Evolutionary conservation across 2,113 vertebrate genomes (phyloP), one percentile per base, ranked within the genome.

Genomic region (Campylorhamphus procurvoides): DNA sequence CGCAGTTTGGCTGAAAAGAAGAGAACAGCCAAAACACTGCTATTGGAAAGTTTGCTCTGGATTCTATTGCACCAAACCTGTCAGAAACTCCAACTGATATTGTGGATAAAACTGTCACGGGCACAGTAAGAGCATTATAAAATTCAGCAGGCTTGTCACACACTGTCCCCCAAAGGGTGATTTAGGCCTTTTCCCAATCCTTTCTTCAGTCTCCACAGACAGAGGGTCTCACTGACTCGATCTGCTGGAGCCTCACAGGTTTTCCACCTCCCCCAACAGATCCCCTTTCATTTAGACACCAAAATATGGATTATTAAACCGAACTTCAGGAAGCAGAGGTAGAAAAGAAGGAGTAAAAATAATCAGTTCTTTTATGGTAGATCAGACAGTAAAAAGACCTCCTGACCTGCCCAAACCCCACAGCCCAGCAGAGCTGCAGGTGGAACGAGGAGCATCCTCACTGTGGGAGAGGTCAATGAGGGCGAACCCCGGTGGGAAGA

Each of bases 401-500:
- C 27, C 2, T 1, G 3, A 55, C 35, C 25, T 63, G 24, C 67
- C 55, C n/a, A 47, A 23, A 10, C 24, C 5, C 73, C 67, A 2
- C 13, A 85, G 20, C 10, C 28, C 56, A 68, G 0, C 13, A 17
- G 39, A 68, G 39, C 19, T 75, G 39, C 58, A 19, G 40, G 4
- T 1, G 39, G 58, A 64, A 33, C 4, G 18, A 27, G 58, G 37
- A 52, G 22, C 20, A 31, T 50, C 50, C 35, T 82, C 40, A 2
- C 78, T 16, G 12, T 9, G 60, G 95, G 35, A 14, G 37, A 90
- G 55, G 50, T 53, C 25, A 78, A 63, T 42, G 75, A 53, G 87
- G 19, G 46, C 93, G 13, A 69, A 74, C 73, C 31, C 53, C 50
- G 66, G 90, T 81, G 94, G 86, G 88, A 92, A 92, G 88, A 87